Percentiles rank a stretch among this genome's conserved stretches.
Evolutionary conservation across 2,888 invertebrate species (phyloP).

Genomic region (Bedellia somnulentella): DNA sequence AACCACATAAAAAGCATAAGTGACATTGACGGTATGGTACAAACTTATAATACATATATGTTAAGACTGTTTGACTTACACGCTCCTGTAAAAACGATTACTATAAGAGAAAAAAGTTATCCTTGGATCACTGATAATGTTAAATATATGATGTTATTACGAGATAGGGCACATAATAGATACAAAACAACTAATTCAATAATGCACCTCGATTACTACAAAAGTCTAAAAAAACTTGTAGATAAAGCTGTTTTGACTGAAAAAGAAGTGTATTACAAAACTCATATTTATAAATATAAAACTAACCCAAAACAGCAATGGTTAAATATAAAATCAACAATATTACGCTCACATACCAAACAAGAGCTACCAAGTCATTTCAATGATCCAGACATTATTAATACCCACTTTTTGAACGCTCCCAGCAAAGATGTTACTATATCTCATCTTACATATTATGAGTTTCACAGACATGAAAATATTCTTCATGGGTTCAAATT

Average conservation of each 20-base stretch:
- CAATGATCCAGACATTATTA: background rate
- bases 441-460: slow-evolving; percentile 1
- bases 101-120: background rate
- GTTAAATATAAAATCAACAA: background rate
- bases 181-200: background rate
- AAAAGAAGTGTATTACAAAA: background rate
- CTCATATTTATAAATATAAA: background rate
- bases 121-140: background rate
- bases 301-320: background rate
- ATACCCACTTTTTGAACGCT: background rate
- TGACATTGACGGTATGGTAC: background rate
- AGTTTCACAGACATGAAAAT: background rate
- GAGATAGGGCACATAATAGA: background rate
- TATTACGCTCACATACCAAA: background rate
- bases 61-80: background rate
- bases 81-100: background rate
- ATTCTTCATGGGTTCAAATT: no score
- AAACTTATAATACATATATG: background rate
- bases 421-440: background rate
- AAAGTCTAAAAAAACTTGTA: background rate
- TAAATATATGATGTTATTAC: background rate
- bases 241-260: background rate
- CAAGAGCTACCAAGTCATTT: background rate
- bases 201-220: background rate
- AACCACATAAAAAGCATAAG: background rate